Evolutionary conservation across 2,888 invertebrate species (phyloP), one percentile per base, ranked within the genome.

Genomic region (Lymantria monacha): DNA sequence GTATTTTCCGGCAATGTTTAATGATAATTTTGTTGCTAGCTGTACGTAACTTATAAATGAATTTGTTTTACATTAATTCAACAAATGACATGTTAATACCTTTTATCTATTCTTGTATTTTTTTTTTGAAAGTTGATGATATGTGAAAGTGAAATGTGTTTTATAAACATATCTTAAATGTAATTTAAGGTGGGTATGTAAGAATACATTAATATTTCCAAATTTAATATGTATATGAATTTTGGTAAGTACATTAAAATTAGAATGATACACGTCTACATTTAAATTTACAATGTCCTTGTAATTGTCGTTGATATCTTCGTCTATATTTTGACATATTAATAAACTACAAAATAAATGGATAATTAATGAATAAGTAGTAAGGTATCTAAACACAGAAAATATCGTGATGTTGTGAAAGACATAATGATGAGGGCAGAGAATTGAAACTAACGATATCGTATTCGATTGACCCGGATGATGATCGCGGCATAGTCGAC

Each of bases 381-480:
- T n/a, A n/a, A n/a, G 7, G n/a, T 8, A 38, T n/a, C 9, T 11
- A 38, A n/a, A 38, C 12, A 38, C 12, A 7, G 38, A 38, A 33
- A 33, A 8, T 10, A 33, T 33, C 8, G n/a, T 12, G 14, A 36
- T 36, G 36, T 36, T 11, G 12, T 22, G 7, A n/a, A n/a, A 36
- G 12, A 45, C 12, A 30, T 41, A 22, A 30, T 30, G 59, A 51
- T 45, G 44, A 11, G 31, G 45, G 53, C 50, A 47, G 49, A 46
- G 41, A 43, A 63, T 63, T 61, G 57, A 66, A 63, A 70, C 58
- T 64, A 62, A 70, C 64, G 66, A 75, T 65, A 74, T 73, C 74
- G 74, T 76, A 84, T 84, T 76, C 72, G 65, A 69, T 72, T 82
- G 85, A 85, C 85, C 86, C 72, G 78, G 74, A 81, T 84, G 76